Evolutionary conservation across 1,140 invertebrate genomes (phyloP), one percentile per base, ranked within the genome.

Genomic region (Rhynchophorus ferrugineus): DNA sequence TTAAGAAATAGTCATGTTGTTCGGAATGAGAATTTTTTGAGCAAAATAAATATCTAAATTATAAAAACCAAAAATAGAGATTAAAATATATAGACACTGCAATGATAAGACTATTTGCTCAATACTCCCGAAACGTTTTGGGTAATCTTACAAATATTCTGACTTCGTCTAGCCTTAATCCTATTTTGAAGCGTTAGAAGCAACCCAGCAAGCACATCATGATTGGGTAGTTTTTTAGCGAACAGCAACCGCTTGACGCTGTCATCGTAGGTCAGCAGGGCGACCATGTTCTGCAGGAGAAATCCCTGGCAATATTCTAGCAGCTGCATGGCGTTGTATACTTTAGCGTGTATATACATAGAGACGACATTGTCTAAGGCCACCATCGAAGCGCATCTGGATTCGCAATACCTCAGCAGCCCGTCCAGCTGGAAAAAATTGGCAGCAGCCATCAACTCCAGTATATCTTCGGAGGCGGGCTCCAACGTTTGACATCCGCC

Each of bases 331-430:
- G 90, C 90, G 63, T 88, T 90, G 62, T 93, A 94, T 5, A 91
- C 87, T 81, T 92, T 93, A 24, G 90, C 90, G 66, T 93, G 90
- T 63, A 93, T 91, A 63, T 93, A 93, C 76, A 93, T 89, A 21
- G 89, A 89, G 22, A 92, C 89, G 49, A 93, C 84, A 67, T 92
- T 92, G 61, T 93, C 89, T 43, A 91, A 75, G 63, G 89, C 85
- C 3, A 93, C 81, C 70, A 89, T 81, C 43, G 81, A 78, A 1
- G 89, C 89, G 62, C 89, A 91, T 41, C 87, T 78, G 1, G 83
- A 82, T 70, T 94, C 90, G 61, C 90, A 93, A 63, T 86, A 91
- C 50, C 86, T 70, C 45, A 93, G 74, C 13, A 95, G 72, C 34
- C 87, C 88, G 62, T 92, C 84, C 56, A 95, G 70, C 65, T 92